Conservation (phyloP, 2,888 invertebrate species). For the Chrysolina haemoptera region DNA sequence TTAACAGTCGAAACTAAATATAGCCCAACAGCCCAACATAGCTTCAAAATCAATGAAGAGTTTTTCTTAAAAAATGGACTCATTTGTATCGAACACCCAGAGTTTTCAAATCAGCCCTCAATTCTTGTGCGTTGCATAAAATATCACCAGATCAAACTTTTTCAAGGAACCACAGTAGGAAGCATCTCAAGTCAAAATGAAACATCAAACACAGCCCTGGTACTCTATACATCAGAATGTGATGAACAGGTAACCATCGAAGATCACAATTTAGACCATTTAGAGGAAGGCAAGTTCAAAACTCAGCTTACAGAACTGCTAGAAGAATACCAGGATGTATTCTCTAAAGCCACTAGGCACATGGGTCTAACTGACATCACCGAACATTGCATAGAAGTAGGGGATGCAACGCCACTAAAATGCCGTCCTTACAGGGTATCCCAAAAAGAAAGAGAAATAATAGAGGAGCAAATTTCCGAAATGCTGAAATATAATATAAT, state of each 20-base stretch:
- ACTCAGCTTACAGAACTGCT: conserved; percentile 1
- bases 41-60: too few relatives aligned
- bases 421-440: conserved; percentile 44
- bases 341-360: conserved; percentile 29
- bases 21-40: too few relatives aligned
- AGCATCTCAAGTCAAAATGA: too few relatives aligned
- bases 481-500: conserved; percentile 42
- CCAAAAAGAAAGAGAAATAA: conserved; percentile 42
- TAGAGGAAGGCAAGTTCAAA: background rate
- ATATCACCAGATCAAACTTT: too few relatives aligned
- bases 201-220: too few relatives aligned
- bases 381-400: conserved; percentile 44
- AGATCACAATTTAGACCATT: background rate
- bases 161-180: too few relatives aligned
- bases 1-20: too few relatives aligned
- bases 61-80: too few relatives aligned
- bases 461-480: conserved; percentile 44
- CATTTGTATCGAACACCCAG: too few relatives aligned
- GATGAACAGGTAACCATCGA: background rate
- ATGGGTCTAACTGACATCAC: conserved; percentile 39
- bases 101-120: too few relatives aligned
- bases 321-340: conserved; percentile 34
- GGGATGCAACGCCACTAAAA: conserved; percentile 42
- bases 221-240: background rate
- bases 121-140: too few relatives aligned